Base-by-base conservation (phyloP, 2,797 vertebrate genomes). In the Hydrophis major region DNA sequence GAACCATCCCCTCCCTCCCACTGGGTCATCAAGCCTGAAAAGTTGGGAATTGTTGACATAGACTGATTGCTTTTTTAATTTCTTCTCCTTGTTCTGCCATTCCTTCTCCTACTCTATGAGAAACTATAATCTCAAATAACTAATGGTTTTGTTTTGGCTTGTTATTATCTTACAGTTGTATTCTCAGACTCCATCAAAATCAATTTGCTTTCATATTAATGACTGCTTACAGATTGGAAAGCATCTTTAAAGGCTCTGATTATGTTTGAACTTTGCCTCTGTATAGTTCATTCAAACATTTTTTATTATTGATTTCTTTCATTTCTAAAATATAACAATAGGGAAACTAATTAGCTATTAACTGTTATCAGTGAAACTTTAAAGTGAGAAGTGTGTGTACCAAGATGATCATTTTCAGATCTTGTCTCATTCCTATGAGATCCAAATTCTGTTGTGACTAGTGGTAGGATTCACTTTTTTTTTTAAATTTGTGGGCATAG, bases 371-470 rank as follows among this genome's bases (percentile, higher is more conserved):
- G 93, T 93, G 94, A 92, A 78, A 93, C 90, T 56, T 90, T 90
- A 90, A 94, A 95, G 32, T 94, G 89, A 93, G 90, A 93, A 94
- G 95, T 91, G 93, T 91, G 93, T 94, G 4, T 1, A 89, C 96
- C 92, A 95, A 95, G 93, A 93, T 95, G 94, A 92, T 94, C 94
- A 95, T 86, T 95, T 89, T 92, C 94, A 94, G 59, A 93, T 94
- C 94, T 96, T 60, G 83, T 91, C 13, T 42, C 57, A 18, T 1
- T 0, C 90, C 87, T 69, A 16, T 32, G 94, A 96, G 94, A 93
- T 96, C 93, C 87, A 94, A 92, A 95, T 97, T 97, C 96, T 97
- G 95, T 96, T 97, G 97, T 96, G 8, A 53, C 50, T 7, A 53
- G 50, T 53, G 50, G 50, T 53, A 7, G 50, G 50, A 53, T 53